Evolutionary conservation across 1,140 invertebrate genomes (phyloP), one percentile per base, ranked within the genome.

Genomic region (Acromyrmex heyeri): DNA sequence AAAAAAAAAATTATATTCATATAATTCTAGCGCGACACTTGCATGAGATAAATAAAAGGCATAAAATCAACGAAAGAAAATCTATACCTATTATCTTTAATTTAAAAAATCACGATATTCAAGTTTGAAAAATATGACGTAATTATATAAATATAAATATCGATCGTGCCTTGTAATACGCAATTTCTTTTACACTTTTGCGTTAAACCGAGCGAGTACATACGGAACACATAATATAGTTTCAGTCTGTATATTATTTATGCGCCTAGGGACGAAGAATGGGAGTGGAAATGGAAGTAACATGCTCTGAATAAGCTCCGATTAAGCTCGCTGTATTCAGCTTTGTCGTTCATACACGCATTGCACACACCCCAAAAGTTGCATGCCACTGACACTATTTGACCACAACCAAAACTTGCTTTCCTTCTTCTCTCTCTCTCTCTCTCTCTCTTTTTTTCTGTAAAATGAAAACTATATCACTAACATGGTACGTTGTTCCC

Each of bases 401-500:
- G 24, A 72, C 8, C 27, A n/a, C 59, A 18, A 53, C 12, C 44
- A 6, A 76, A 50, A 55, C 16, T 67, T 21, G 12, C 44, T 5
- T n/a, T 24, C 8, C 6, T 82, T 18, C 30, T 21, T 72, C 18
- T 16, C 38, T 27, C 38, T 48, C 21, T 38, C 16, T 61, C 30
- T 53, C 50, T 30, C 30, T 69, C 21, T 30, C n/a, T 44, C 7
- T 44, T 3, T 44, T 2, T 10, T 3, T 44, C 38, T 10, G 18
- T 83, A 21, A 16, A 27, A 14, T 65, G 38, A 55, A 57, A 61
- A 65, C 62, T 85, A 85, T 78, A 85, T 78, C 55, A 12, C 67
- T 82, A 82, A 57, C 64, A 65, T 70, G 30, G 64, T 57, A 79
- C 21, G 30, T 82, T 82, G 79, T 82, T 82, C 79, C 67, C 79